A percentile compares a stretch with the other conserved stretches of the same genome.
phyloP scores from a whole-genome alignment of 2,113 vertebrate genomes.

The Callipepla squamata region DNA sequence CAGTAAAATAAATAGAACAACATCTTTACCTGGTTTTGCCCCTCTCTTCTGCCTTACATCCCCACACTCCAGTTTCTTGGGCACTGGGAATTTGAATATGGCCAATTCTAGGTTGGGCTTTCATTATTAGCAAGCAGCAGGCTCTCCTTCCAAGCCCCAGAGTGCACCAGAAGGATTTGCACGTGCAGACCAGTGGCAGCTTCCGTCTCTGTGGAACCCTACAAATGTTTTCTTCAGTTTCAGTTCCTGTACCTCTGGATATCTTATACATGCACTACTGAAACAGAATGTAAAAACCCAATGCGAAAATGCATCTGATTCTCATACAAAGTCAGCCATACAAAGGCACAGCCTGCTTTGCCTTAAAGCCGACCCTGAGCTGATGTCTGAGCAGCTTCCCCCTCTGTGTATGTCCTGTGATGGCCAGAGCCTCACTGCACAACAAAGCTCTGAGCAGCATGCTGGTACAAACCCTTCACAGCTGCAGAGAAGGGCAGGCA shows the following conservation, averaged over 20 bases:
- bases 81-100: background rate
- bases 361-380: slow-evolving; percentile 35
- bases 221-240: slow-evolving; percentile 50
- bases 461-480: background rate
- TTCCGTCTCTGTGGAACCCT: slow-evolving; percentile 19
- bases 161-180: slow-evolving; percentile 20
- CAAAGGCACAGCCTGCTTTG: background rate
- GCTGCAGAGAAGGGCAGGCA: background rate
- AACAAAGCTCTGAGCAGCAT: background rate
- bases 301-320: background rate
- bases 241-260: background rate
- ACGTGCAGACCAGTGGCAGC: slow-evolving; percentile 37
- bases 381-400: background rate
- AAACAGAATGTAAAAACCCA: background rate
- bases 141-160: slow-evolving; percentile 3
- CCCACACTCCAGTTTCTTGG: background rate
- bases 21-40: slow-evolving; percentile 7
- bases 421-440: background rate
- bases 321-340: background rate
- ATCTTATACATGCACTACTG: background rate
- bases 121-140: slow-evolving; percentile 11
- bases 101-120: slow-evolving; percentile 12
- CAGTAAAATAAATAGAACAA: slow-evolving; percentile 25
- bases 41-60: background rate
- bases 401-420: background rate